A percentile compares a stretch with the other conserved stretches of the same genome.
Evolutionary conservation across 2,888 invertebrate genomes (phyloP).

Genomic region (Silvanus unidentatus): DNA sequence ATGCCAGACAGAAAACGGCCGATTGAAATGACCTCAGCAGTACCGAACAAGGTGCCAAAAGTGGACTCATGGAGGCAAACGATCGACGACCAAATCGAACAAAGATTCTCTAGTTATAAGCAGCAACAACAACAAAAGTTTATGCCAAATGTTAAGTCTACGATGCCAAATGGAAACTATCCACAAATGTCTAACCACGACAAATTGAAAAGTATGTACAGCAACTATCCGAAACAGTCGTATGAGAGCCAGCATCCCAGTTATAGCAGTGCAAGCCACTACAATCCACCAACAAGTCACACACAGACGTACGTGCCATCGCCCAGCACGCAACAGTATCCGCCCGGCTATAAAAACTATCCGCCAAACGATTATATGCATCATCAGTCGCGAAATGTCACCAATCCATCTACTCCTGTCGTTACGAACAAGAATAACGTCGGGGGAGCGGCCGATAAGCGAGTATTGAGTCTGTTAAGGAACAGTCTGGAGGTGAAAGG

Average conservation of each 20-base stretch:
- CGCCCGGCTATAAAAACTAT: slow-evolving; percentile 26
- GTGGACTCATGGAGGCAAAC: slow-evolving; percentile 51
- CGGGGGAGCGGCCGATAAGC: slow-evolving; percentile 59
- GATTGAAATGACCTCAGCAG: slow-evolving; percentile 32
- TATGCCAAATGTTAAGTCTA: slow-evolving; percentile 18
- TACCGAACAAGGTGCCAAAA: slow-evolving; percentile 48
- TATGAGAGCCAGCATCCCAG: slow-evolving; percentile 25
- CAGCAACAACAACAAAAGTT: slow-evolving; percentile 29
- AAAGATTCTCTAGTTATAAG: slow-evolving; percentile 47
- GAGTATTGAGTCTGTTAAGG: slow-evolving; percentile 64
- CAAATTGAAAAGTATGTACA: slow-evolving; percentile 25
- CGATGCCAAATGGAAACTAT: slow-evolving; percentile 28
- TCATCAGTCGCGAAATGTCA: slow-evolving; percentile 11
- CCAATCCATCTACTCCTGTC: slow-evolving; percentile 30
- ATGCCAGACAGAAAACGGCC: slow-evolving; percentile 37
- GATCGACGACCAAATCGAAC: slow-evolving; percentile 53
- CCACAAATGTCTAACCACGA: slow-evolving; percentile 20
- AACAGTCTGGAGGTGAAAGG: slow-evolving; percentile 66
- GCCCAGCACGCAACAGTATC: slow-evolving; percentile 36
- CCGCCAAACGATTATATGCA: slow-evolving; percentile 28
- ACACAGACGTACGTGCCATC: slow-evolving; percentile 41
- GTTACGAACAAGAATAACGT: slow-evolving; percentile 27
- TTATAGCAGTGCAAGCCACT: slow-evolving; percentile 20
- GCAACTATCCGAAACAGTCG: slow-evolving; percentile 32
- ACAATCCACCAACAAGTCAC: slow-evolving; percentile 31